These are phyloP conservation scores for Neoarius graeffei DNA, from an alignment of 2,113 vertebrate species.

Conservation along the genomic window DNA sequence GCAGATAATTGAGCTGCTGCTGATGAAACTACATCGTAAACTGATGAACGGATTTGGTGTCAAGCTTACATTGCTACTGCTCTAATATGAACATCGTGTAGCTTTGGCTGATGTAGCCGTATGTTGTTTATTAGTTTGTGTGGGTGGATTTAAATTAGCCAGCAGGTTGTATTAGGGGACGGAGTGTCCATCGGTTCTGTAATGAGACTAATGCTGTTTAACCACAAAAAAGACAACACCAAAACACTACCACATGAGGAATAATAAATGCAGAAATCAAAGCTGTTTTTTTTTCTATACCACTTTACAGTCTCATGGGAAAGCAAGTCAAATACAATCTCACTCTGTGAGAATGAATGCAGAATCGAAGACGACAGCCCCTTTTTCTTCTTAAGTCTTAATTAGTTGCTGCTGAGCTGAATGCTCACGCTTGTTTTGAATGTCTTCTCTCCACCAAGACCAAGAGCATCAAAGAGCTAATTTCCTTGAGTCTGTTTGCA, in stretches of 20 bases:
- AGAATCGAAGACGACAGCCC: slow-evolving; percentile 70
- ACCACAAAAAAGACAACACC: slow-evolving; percentile 27
- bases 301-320: slow-evolving; percentile 64
- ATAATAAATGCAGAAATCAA: slow-evolving; percentile 56
- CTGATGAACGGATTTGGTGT: not conserved
- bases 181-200: not conserved
- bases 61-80: not conserved
- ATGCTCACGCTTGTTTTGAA: slow-evolving; percentile 58
- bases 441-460: slow-evolving; percentile 51
- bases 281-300: slow-evolving; percentile 62
- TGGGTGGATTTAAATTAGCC: not conserved
- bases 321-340: slow-evolving; percentile 73
- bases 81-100: not conserved
- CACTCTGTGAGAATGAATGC: slow-evolving; percentile 64
- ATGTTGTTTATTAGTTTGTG: slow-evolving; percentile 15
- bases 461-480: slow-evolving; percentile 54
- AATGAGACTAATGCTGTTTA: slow-evolving; percentile 32
- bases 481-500: slow-evolving; percentile 54
- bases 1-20: not conserved
- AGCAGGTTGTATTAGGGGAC: not conserved
- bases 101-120: not conserved
- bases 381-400: slow-evolving; percentile 65
- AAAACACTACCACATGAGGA: slow-evolving; percentile 22
- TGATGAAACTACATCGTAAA: not conserved
- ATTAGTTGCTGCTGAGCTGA: slow-evolving; percentile 67